Conservation (phyloP, 53 echinoderm and acorn worm genomes). For the Holothuria leucospilota region DNA sequence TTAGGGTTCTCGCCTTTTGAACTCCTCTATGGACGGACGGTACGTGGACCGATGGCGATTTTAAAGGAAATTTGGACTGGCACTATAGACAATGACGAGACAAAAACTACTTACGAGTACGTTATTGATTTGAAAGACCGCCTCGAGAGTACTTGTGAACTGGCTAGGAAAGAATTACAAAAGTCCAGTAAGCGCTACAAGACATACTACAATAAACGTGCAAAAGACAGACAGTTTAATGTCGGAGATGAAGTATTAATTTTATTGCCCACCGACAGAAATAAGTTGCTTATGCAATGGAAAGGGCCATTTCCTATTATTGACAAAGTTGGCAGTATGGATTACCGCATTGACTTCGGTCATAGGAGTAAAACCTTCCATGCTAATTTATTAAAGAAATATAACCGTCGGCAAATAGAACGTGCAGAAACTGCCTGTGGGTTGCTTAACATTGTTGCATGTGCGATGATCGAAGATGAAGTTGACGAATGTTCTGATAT, state of each 20-base stretch:
- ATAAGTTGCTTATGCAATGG: slow-evolving; percentile 61
- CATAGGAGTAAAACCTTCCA: slow-evolving; percentile 5
- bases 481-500: too few relatives aligned
- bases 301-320: slow-evolving; percentile 43
- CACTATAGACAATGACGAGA: not conserved
- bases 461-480: not conserved
- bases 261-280: slow-evolving; percentile 64
- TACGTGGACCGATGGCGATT: too few relatives aligned
- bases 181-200: slow-evolving; percentile 46
- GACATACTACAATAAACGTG: slow-evolving; percentile 55
- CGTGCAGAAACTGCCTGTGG: not conserved
- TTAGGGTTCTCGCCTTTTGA: slow-evolving; percentile 25
- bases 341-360: slow-evolving; percentile 44
- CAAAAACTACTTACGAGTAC: not conserved
- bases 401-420: not conserved
- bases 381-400: too few relatives aligned
- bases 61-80: slow-evolving; percentile 9
- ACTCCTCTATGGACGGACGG: not conserved
- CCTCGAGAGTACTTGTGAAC: too few relatives aligned
- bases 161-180: not conserved
- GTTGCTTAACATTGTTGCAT: not conserved
- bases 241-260: slow-evolving; percentile 57
- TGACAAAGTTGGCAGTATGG: slow-evolving; percentile 19
- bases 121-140: too few relatives aligned
- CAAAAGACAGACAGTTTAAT: slow-evolving; percentile 38